A percentile compares a stretch with the other conserved stretches of the same genome.
phyloP scores from a whole-genome alignment of 1,140 invertebrate genomes.

The Antheraea pernyi region DNA sequence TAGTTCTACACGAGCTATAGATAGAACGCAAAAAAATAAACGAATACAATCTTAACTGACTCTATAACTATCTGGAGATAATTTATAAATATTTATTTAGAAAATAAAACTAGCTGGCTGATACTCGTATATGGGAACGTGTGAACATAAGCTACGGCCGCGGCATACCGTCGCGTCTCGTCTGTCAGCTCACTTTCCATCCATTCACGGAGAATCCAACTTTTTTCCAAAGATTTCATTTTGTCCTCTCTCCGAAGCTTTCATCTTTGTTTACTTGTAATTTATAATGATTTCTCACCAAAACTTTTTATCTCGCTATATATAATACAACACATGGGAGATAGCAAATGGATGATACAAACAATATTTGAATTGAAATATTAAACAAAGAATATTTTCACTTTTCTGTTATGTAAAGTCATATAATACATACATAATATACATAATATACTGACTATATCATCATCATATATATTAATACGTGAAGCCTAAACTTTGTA shows the following conservation, averaged over 20 bases:
- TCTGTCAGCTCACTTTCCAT: constrained; percentile 70
- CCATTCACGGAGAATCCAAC: constrained; percentile 71
- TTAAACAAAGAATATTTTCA: no score
- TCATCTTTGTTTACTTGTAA: constrained; percentile 49
- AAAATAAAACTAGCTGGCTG: constrained; percentile 34
- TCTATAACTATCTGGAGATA: neutral
- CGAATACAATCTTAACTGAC: neutral
- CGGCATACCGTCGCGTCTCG: constrained; percentile 30
- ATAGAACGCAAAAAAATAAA: neutral
- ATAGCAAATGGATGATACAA: neutral
- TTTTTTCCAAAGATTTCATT: constrained; percentile 75
- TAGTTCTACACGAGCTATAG: neutral
- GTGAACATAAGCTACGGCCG: constrained; percentile 63
- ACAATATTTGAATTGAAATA: neutral
- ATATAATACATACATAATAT: no score
- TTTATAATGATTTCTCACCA: constrained; percentile 8
- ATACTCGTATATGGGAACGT: constrained; percentile 46
- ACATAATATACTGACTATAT: no score
- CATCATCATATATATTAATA: no score
- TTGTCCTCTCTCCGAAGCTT: constrained; percentile 54
- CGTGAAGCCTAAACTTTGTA: no score
- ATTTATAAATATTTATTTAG: constrained; percentile 26
- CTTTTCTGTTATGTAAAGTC: no score
- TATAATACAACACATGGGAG: neutral
- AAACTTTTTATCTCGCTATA: neutral